Evolutionary conservation across 2,888 invertebrate species (phyloP).

Genomic region (Agrotis clavis): DNA sequence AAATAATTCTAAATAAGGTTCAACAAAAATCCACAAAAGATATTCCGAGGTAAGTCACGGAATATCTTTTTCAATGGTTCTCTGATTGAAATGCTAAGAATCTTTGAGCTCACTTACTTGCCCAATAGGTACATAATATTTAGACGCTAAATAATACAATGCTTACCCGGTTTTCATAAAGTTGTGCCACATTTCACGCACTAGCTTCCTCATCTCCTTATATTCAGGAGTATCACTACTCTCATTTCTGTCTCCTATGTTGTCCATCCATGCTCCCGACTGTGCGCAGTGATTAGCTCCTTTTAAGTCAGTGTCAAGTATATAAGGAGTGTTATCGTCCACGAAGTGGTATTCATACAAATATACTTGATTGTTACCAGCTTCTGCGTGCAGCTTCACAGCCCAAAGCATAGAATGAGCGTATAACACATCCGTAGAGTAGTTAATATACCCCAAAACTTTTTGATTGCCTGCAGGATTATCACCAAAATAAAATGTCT

Average conservation of each 20-base stretch:
- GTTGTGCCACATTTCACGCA: constrained; percentile 72
- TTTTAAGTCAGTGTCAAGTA: constrained; percentile 64
- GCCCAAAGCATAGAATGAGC: constrained; percentile 68
- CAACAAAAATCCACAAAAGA: too few relatives aligned
- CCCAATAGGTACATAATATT: too few relatives aligned
- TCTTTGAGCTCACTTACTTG: too few relatives aligned
- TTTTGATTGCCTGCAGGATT: constrained; percentile 65
- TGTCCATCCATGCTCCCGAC: constrained; percentile 62
- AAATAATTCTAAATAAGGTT: too few relatives aligned
- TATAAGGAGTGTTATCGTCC: constrained; percentile 63
- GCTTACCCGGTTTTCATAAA: constrained; percentile 56
- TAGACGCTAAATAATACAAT: background rate
- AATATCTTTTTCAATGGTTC: too few relatives aligned
- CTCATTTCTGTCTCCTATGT: constrained; percentile 8
- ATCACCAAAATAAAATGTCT: constrained; percentile 74
- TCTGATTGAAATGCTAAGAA: too few relatives aligned
- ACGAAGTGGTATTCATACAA: constrained; percentile 76
- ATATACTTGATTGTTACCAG: constrained; percentile 74
- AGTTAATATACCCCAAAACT: constrained; percentile 72
- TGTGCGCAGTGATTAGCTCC: constrained; percentile 74
- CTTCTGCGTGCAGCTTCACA: constrained; percentile 67
- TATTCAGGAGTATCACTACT: constrained; percentile 53
- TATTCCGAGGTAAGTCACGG: too few relatives aligned
- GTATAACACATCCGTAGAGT: constrained; percentile 79
- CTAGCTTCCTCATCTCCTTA: constrained; percentile 57